phyloP scores from a whole-genome alignment of 2,113 vertebrate genomes.

The Pampusana beccarii region DNA sequence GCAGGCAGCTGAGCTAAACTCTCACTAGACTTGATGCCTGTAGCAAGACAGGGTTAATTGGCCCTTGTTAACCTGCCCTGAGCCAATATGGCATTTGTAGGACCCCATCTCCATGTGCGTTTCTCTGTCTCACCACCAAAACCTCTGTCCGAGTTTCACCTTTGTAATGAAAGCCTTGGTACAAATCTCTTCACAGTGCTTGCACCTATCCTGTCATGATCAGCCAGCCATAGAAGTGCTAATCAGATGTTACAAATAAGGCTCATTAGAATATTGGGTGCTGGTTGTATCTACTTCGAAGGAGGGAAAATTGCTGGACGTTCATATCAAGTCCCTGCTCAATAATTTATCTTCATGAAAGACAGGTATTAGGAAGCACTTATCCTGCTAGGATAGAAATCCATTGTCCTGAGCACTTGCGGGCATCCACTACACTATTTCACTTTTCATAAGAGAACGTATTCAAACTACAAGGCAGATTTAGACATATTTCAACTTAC shows the following conservation, averaged over 20 bases:
- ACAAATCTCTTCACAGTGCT: neutral
- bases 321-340: neutral
- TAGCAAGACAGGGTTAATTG: constrained; percentile 12
- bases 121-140: neutral
- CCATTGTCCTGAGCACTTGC: neutral
- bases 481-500: neutral
- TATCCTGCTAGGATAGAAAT: neutral
- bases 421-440: neutral
- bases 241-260: neutral
- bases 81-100: neutral
- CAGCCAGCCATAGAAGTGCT: neutral
- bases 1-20: neutral
- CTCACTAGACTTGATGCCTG: neutral
- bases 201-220: neutral
- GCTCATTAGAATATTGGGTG: neutral
- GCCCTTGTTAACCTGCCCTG: neutral
- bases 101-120: neutral
- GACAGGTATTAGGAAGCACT: neutral
- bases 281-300: neutral
- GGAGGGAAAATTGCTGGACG: neutral
- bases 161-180: neutral
- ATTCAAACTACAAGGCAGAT: neutral
- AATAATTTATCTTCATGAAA: neutral
- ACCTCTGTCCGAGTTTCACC: neutral
- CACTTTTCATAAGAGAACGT: neutral